A percentile compares a stretch with the other conserved stretches of the same genome.
phyloP scores from a whole-genome alignment of 1,140 invertebrate species.

The Sinonovacula constricta region DNA sequence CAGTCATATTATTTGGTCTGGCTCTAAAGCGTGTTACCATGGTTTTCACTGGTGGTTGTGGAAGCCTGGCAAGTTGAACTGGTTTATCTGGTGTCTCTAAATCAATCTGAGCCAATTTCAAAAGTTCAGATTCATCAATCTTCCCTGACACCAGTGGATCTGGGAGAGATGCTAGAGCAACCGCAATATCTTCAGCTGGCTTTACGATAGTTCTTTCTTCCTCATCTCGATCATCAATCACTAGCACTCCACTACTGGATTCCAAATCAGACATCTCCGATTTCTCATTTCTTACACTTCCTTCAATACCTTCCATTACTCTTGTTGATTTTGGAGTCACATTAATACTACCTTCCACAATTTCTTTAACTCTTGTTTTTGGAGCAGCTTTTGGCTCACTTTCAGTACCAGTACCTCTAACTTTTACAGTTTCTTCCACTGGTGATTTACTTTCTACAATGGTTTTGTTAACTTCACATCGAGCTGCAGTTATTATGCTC shows the following conservation, averaged over 20 bases:
- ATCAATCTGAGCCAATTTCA: neutral
- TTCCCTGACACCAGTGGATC: conserved; percentile 35
- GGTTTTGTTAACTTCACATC: neutral
- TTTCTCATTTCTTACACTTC: neutral
- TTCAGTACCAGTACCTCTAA: neutral
- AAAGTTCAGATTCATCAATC: conserved; percentile 46
- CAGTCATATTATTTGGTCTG: conserved; percentile 18
- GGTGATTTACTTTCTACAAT: neutral
- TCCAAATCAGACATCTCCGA: neutral
- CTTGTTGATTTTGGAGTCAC: no score
- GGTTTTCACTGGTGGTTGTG: neutral
- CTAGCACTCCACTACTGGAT: neutral
- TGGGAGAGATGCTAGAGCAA: conserved; percentile 8
- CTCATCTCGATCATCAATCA: neutral
- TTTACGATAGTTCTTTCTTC: neutral
- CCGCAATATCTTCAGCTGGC: conserved; percentile 5
- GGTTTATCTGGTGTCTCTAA: neutral
- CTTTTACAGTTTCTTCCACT: neutral
- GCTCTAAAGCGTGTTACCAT: conserved; percentile 8
- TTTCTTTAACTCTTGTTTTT: no score
- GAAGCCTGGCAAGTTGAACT: neutral
- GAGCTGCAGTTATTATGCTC: neutral
- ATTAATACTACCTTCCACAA: neutral
- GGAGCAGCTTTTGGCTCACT: neutral
- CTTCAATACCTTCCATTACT: neutral